Conservation (phyloP, 2,113 vertebrate genomes). For the Nannobrachium achirus region DNA sequence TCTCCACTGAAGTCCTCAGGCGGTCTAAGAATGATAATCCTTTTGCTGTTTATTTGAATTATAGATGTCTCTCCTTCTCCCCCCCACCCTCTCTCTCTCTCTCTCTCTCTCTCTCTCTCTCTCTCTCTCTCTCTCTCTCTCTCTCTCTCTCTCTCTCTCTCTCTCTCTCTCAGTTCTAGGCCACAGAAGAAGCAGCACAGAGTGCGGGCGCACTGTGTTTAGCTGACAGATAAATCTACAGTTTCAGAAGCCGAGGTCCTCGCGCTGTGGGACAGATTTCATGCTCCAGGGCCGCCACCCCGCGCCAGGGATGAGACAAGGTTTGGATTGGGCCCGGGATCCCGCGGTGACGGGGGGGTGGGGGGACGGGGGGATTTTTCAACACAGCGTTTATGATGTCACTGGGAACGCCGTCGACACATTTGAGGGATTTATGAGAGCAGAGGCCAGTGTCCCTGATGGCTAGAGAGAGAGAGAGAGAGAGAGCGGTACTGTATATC, state of each 20-base stretch:
- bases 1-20: slow-evolving; percentile 36
- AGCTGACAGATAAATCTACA: slow-evolving; percentile 53
- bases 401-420: slow-evolving; percentile 30
- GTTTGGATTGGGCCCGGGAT: slow-evolving; percentile 29
- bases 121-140: slow-evolving; percentile 14
- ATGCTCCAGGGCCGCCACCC: slow-evolving; percentile 19
- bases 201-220: slow-evolving; percentile 42
- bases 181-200: slow-evolving; percentile 21
- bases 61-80: slow-evolving; percentile 21
- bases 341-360: slow-evolving; percentile 8
- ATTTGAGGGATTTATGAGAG: slow-evolving; percentile 50
- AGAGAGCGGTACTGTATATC: slow-evolving; percentile 1
- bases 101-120: slow-evolving; percentile 11
- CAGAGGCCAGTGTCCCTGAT: slow-evolving; percentile 21
- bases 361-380: slow-evolving; percentile 17
- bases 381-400: slow-evolving; percentile 43
- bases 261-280: slow-evolving; percentile 44
- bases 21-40: slow-evolving; percentile 53
- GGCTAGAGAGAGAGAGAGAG: slow-evolving; percentile 10
- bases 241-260: slow-evolving; percentile 50
- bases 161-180: neutral
- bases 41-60: slow-evolving; percentile 54
- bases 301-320: slow-evolving; percentile 10
- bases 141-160: neutral
- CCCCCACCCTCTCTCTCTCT: slow-evolving; percentile 12